Evolutionary conservation across 2,888 invertebrate species (phyloP), one percentile per base, ranked within the genome.

Genomic region (Lymantria dispar): DNA sequence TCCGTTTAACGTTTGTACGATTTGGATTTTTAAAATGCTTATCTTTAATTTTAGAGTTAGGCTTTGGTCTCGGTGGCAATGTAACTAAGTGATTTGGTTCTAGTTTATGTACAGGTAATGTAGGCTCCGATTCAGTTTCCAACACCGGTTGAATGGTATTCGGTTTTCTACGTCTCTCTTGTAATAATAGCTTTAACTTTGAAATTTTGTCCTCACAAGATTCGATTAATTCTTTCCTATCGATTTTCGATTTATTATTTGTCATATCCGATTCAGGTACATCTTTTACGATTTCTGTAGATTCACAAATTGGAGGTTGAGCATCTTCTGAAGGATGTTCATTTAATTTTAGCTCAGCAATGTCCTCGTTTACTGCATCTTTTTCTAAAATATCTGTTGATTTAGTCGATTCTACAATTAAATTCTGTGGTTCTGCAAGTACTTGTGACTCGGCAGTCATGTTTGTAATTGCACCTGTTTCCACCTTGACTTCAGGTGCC

Each of bases 161-260:
- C 0, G 46, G 7, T 31, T 75, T 74, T 42, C 64, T 76, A 31
- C 63, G 63, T 57, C 74, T 77, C 31, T 73, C 68, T 60, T 76
- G 70, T 7, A 87, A 61, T 13, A 88, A 60, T 0, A 79, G 76
- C 55, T 87, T 88, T 12, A 89, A 56, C 59, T 74, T 76, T n/a
- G 62, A 76, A 10, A 89, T 56, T 66, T 89, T 90, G 45, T 87
- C 87, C 55, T 89, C 88, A 45, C 90, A 89, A 0, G 83, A 74
- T 9, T 76, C 61, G 0, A 88, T 75, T 12, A 85, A 54, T 56
- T 82, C 64, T 11, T 64, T 48, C 53, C 73, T 76, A 29, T 57
- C 54, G 47, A 13, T 40, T 37, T 52, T 41, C 60, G 55, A 45
- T 15, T 52, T 48, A 47, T 49, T 51, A 47, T 49, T 51, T 22